phyloP scores from a whole-genome alignment of 2,888 invertebrate species.

The Tuberolachnus salignus region DNA sequence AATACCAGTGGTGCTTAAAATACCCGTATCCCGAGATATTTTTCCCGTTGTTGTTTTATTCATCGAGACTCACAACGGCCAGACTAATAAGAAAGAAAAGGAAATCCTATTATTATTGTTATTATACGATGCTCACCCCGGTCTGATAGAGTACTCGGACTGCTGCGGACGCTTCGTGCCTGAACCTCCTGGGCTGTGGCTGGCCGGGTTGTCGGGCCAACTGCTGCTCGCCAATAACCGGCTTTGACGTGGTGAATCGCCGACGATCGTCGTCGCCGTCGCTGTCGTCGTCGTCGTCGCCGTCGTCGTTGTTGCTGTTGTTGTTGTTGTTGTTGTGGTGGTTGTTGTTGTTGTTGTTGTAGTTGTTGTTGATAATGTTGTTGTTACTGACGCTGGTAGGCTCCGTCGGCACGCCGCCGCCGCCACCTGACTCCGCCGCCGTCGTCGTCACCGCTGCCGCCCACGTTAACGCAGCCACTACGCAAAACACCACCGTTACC shows the following conservation, averaged over 20 bases:
- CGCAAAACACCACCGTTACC: constrained; percentile 14
- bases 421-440: not conserved
- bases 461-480: not conserved
- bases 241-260: not conserved
- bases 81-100: no score
- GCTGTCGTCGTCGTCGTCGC: not conserved
- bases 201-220: not conserved
- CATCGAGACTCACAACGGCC: not conserved
- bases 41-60: not conserved
- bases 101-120: no score
- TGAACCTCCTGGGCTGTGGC: constrained; percentile 33
- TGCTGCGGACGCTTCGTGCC: constrained; percentile 33
- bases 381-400: no score
- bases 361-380: no score
- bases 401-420: not conserved
- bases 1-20: constrained; percentile 40
- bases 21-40: not conserved
- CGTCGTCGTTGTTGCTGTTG: no score
- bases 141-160: constrained; percentile 35
- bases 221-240: not conserved
- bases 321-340: no score
- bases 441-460: not conserved
- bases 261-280: not conserved
- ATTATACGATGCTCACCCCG: constrained; percentile 32
- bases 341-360: no score